Evolutionary conservation across 2,113 vertebrate species (phyloP).

Genomic region (Barbus barbus): DNA sequence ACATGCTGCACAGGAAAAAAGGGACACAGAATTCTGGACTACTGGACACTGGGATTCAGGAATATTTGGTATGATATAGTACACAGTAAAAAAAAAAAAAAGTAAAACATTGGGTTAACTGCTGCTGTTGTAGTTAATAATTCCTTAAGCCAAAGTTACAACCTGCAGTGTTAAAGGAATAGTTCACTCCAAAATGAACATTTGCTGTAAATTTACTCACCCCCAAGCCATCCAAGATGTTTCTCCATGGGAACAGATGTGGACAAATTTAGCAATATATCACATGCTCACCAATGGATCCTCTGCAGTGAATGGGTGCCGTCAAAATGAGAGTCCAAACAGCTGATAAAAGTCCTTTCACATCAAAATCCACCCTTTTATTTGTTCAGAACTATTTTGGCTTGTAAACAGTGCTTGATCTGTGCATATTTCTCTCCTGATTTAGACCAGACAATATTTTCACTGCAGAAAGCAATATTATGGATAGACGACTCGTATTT

Average conservation of each 20-base stretch:
- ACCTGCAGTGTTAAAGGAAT: neutral
- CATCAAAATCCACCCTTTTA: no score
- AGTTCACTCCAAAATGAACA: neutral
- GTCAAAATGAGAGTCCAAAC: neutral
- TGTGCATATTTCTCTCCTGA: neutral
- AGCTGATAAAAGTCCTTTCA: neutral
- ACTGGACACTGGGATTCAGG: slow-evolving; percentile 35
- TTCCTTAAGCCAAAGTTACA: neutral
- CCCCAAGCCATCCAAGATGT: neutral
- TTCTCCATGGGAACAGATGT: neutral
- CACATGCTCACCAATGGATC: no score
- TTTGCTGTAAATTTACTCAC: neutral
- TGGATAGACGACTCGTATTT: neutral
- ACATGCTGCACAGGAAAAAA: slow-evolving; percentile 32
- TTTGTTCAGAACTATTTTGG: neutral
- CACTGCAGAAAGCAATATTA: neutral
- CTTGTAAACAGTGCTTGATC: no score
- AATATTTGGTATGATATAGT: slow-evolving; percentile 7
- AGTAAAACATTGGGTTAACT: neutral
- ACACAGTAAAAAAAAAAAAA: no score
- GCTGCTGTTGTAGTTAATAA: neutral
- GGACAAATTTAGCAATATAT: no score
- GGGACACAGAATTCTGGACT: neutral
- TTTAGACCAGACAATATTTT: neutral
- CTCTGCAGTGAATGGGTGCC: neutral